phyloP scores from a whole-genome alignment of 1,140 invertebrate genomes.

The Ceratosolen solmsi region DNA sequence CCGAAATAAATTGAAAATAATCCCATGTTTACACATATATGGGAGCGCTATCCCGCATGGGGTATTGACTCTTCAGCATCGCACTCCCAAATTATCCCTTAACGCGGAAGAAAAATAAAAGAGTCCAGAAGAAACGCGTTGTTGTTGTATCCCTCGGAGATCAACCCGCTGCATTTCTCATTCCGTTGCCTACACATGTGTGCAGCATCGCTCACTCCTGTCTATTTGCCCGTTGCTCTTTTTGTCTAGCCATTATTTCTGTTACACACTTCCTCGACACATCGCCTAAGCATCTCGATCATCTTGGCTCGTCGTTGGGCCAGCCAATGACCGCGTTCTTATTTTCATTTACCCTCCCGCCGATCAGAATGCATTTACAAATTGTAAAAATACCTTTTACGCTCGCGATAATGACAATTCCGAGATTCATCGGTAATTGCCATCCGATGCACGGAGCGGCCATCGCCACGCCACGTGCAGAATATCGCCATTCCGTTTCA shows the following conservation, averaged over 20 bases:
- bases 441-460: too few relatives aligned
- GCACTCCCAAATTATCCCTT: neutral
- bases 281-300: neutral
- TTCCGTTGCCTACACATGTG: neutral
- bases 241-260: constrained; percentile 6
- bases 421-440: too few relatives aligned
- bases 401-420: neutral
- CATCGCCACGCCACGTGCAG: neutral
- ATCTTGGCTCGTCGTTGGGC: neutral
- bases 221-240: constrained; percentile 25
- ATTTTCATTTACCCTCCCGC: neutral
- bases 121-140: neutral
- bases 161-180: constrained; percentile 21
- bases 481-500: too few relatives aligned
- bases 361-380: neutral
- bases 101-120: neutral
- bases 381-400: neutral
- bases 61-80: neutral
- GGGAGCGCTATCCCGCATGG: neutral
- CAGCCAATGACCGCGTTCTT: neutral
- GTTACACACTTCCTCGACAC: neutral
- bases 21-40: constrained; percentile 5
- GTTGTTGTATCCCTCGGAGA: neutral
- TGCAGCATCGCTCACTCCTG: neutral
- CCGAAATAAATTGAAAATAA: constrained; percentile 31